Base-by-base conservation (phyloP, 2,797 vertebrate genomes). In the Acrocephalus scirpaceus region DNA sequence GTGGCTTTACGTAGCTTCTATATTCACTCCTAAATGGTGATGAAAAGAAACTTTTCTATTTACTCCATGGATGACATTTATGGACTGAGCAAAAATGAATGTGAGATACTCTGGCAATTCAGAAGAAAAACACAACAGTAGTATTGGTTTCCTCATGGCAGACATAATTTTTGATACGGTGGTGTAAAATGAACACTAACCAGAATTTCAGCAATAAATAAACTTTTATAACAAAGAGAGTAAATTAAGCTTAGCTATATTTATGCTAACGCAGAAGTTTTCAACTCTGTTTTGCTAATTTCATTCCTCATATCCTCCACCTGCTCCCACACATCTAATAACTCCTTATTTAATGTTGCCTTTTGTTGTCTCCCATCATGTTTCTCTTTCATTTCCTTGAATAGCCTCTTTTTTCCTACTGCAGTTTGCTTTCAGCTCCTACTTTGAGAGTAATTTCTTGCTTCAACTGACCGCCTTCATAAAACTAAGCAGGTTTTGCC, bases 1-100 rank as follows among this genome's bases (percentile, higher is more conserved):
- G 34, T 50, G 60, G 34, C 56, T 78, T 54, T 57, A 25, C 38
- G 40, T 23, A 45, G 30, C 56, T 62, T 81, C 91, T 73, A 9
- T 44, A 45, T 88, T 81, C 29, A 36, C 29, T 88, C 64, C 67
- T 90, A 71, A 92, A 61, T 20, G 13, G 26, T 83, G n/a, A 62
- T 62, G 56, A 83, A 91, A 84, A 72, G 7, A 70, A 92, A 77
- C 26, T 90, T 91, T 91, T 65, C 54, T 88, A 11, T 88, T 92
- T 88, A 70, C 73, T 84, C 40, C 23, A 19, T 13, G 40, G 40
- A 21, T 72, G 51, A 70, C 66, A 75, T 88, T 92, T 94, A 94
- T 81, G 60, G 58, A 56, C 26, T 48, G 40, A 72, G 66, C 29
- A 83, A 73, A 81, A 94, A 61, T 26, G 26, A 84, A 84, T 47